phyloP scores from a whole-genome alignment of 2,888 invertebrate species.

The Aspidiotus rigidus region DNA sequence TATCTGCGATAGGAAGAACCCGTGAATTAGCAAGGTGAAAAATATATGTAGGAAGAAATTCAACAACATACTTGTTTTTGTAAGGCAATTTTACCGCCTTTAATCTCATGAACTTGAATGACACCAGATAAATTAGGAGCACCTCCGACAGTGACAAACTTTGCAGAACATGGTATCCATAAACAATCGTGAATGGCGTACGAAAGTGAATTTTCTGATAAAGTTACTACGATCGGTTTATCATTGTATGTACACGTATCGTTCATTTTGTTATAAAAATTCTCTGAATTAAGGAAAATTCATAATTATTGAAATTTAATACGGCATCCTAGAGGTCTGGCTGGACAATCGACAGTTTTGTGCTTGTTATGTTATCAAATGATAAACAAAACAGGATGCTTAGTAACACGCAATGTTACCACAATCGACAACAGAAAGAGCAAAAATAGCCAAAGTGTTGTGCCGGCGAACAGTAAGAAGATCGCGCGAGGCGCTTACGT shows the following conservation, averaged over 20 bases:
- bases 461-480: too few relatives aligned
- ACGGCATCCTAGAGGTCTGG: too few relatives aligned
- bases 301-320: background rate
- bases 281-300: background rate
- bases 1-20: background rate
- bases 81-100: conserved; percentile 60
- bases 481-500: too few relatives aligned
- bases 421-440: too few relatives aligned
- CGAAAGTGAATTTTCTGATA: conserved; percentile 69
- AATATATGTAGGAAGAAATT: background rate
- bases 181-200: conserved; percentile 86
- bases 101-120: conserved; percentile 69
- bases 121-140: conserved; percentile 77
- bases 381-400: too few relatives aligned
- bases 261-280: background rate
- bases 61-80: conserved; percentile 50
- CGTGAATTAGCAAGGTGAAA: background rate
- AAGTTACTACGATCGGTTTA: conserved; percentile 83
- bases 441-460: too few relatives aligned
- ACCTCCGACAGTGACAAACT: conserved; percentile 79
- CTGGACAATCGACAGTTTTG: too few relatives aligned
- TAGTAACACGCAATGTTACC: too few relatives aligned
- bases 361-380: too few relatives aligned
- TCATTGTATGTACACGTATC: conserved; percentile 24
- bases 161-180: conserved; percentile 92